Evolutionary conservation across 2,797 vertebrate genomes (phyloP).

Genomic region (Cossypha caffra): DNA sequence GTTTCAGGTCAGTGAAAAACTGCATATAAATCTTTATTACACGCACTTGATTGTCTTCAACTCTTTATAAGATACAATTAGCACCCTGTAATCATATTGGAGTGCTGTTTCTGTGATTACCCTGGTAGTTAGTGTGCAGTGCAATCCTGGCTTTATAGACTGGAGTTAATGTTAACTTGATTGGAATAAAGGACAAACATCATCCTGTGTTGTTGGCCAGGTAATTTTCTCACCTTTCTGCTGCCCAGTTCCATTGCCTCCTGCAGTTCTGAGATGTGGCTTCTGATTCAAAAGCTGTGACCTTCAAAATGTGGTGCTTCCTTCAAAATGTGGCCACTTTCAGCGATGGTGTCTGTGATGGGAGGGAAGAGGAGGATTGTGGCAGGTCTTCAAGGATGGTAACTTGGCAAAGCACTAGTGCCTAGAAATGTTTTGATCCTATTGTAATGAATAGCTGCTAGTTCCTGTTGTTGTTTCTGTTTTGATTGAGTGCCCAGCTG

Average conservation of each 20-base stretch:
- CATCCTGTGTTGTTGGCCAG: background rate
- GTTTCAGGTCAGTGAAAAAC: conserved; percentile 43
- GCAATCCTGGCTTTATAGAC: conserved; percentile 44
- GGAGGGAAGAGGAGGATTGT: background rate
- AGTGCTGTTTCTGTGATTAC: conserved; percentile 11
- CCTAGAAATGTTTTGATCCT: conserved; percentile 65
- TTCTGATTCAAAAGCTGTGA: background rate
- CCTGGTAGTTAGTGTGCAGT: background rate
- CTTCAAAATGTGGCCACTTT: background rate
- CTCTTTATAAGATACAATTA: conserved; percentile 52
- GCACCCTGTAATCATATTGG: background rate
- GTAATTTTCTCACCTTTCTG: conserved; percentile 9
- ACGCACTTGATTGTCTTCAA: conserved; percentile 26
- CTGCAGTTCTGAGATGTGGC: background rate
- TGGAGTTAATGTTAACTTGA: conserved; percentile 16
- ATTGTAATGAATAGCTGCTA: conserved; percentile 52
- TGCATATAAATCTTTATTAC: conserved; percentile 42
- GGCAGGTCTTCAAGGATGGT: conserved; percentile 60
- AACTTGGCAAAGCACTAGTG: background rate
- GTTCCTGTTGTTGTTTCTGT: conserved; percentile 73
- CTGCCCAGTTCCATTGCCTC: background rate
- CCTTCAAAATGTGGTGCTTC: background rate
- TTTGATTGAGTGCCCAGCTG: conserved; percentile 67
- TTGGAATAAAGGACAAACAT: conserved; percentile 28
- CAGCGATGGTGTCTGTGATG: background rate